Base-by-base conservation (phyloP, 2,888 invertebrate species). In the Acanthosoma haemorrhoidale region DNA sequence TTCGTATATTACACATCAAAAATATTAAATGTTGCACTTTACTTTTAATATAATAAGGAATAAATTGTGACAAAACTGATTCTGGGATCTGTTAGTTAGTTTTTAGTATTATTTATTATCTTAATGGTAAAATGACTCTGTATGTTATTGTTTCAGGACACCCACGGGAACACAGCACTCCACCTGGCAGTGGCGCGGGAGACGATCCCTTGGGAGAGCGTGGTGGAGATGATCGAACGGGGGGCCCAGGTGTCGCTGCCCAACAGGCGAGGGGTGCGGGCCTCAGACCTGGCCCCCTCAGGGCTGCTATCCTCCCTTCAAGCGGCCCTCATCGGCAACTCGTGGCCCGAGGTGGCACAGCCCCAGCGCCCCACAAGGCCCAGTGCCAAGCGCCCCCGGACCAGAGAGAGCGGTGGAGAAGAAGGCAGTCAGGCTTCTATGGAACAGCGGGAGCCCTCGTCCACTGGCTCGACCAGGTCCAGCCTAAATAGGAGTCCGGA, bases 151-250 rank as follows among this genome's bases (percentile, higher is more conserved):
- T 59, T 71, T 11, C 75, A 78, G 78, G 85, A 86, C 76, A 77
- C 78, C 21, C 80, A 82, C 71, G 85, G 85, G 18, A 84, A 84
- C 76, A 83, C 85, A 15, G 84, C 86, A 1, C 79, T 86, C 18
- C 85, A 86, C 77, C 77, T 86, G 66, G 83, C 84, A 29, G 83
- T 83, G 43, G 80, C 83, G 70, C 82, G 83, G 75, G 80, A 82
- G n/a, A 82, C 81, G 70, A 81, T 83, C 64, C 82, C 82, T 58
- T 82, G 83, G 81, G 82, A 84, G 70, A 82, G 82, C 75, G 81
- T 83, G 58, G 78, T 81, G 51, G 80, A 81, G 73, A 78, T 85
- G 74, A 77, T 84, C 73, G 82, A 83, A 76, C 79, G 80, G 72
- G 84, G 84, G 31, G 83, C 82, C 16, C 78, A 78, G 75, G 80